Conservation (phyloP, 2,888 invertebrate species). For the Rhingia rostrata region DNA sequence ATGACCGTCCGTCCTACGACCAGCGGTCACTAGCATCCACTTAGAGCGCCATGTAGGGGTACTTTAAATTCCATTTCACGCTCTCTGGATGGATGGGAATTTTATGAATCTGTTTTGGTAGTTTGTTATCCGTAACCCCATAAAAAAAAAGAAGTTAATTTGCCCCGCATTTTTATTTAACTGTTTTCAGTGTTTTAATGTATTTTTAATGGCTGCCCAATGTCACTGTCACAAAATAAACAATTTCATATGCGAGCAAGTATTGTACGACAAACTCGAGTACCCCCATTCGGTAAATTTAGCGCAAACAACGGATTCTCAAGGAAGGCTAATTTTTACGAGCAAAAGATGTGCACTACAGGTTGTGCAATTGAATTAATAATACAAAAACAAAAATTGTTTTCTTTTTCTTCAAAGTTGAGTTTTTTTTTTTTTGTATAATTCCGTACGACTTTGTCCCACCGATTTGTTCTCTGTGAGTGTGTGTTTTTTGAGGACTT, state of each 20-base stretch:
- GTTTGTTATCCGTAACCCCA: slow-evolving; percentile 19
- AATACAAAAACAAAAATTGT: slow-evolving; percentile 6
- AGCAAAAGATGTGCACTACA: slow-evolving; percentile 63
- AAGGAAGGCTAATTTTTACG: slow-evolving; percentile 40
- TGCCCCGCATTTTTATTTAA: slow-evolving; percentile 68
- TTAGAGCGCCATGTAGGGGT: slow-evolving; percentile 70
- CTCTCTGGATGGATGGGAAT: slow-evolving; percentile 31
- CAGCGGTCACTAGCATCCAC: slow-evolving; percentile 49
- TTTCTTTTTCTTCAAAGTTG: slow-evolving; percentile 53
- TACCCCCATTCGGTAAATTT: slow-evolving; percentile 56
- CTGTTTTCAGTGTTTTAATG: slow-evolving; percentile 34
- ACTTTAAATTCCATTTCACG: slow-evolving; percentile 68
- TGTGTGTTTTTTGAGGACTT: slow-evolving; percentile 18
- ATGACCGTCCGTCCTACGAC: slow-evolving; percentile 32
- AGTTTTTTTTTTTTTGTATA: slow-evolving; percentile 4
- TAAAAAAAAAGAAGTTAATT: slow-evolving; percentile 14
- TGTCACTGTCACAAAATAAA: slow-evolving; percentile 33
- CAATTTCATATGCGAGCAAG: not conserved
- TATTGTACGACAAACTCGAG: not conserved
- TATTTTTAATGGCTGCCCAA: slow-evolving; percentile 57
- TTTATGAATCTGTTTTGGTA: slow-evolving; percentile 63
- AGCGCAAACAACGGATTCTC: slow-evolving; percentile 49
- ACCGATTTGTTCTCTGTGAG: slow-evolving; percentile 19
- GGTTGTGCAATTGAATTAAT: slow-evolving; percentile 70
- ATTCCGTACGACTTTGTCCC: not conserved